phyloP scores from a whole-genome alignment of 2,797 vertebrate genomes.

The Salarias fasciatus region DNA sequence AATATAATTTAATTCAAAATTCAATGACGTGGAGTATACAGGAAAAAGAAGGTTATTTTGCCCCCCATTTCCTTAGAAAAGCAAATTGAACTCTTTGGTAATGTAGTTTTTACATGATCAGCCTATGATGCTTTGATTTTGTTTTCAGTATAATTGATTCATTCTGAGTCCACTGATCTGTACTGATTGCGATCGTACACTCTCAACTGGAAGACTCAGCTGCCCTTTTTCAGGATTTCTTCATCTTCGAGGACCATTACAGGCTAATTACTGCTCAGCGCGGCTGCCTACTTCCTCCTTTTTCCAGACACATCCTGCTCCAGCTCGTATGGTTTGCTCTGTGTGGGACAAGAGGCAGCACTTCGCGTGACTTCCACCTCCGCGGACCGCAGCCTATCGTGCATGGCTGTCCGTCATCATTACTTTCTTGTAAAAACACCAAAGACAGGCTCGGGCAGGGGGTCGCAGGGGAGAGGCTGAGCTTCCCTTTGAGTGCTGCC shows the following conservation, averaged over 20 bases:
- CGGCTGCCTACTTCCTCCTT: neutral
- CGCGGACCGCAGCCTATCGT: conserved; percentile 54
- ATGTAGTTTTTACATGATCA: too few species aligned
- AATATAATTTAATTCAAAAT: too few species aligned
- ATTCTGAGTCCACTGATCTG: too few species aligned
- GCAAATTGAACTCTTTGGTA: too few species aligned
- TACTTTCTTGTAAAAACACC: conserved; percentile 84
- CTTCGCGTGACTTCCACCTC: conserved; percentile 74
- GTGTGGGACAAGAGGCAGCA: conserved; percentile 30
- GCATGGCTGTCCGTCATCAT: conserved; percentile 81
- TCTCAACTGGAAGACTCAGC: too few species aligned
- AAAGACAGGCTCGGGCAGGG: conserved; percentile 58
- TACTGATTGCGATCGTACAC: too few species aligned
- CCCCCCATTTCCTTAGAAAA: too few species aligned
- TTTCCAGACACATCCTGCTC: neutral
- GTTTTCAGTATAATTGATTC: too few species aligned
- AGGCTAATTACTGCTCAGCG: conserved; percentile 23
- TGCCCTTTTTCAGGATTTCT: neutral
- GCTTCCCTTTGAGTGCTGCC: conserved; percentile 78
- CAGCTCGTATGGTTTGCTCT: neutral
- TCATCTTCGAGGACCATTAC: conserved; percentile 3
- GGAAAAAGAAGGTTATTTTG: too few species aligned
- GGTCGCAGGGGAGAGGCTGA: conserved; percentile 66
- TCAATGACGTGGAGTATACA: too few species aligned
- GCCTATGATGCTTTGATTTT: too few species aligned